Conservation (phyloP, 2,113 vertebrate genomes). For the Bos indicus region DNA sequence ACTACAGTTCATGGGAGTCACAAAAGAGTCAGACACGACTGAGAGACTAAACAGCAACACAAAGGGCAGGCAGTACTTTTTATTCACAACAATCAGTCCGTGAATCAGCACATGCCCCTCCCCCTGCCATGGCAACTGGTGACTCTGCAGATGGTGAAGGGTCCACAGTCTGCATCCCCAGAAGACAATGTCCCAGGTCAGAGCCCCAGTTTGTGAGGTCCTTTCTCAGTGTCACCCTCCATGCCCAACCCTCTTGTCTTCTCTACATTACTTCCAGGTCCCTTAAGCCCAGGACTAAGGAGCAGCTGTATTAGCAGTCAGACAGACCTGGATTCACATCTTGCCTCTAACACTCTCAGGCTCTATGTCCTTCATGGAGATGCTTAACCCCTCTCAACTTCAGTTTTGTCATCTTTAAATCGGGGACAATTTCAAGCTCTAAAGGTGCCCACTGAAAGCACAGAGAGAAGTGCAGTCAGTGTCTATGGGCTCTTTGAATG, state of each 20-base stretch:
- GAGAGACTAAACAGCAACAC: too few species aligned
- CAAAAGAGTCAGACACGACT: too few species aligned
- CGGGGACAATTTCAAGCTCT: neutral
- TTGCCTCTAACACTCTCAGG: neutral
- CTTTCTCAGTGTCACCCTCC: neutral
- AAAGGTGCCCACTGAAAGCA: neutral
- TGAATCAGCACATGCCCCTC: neutral
- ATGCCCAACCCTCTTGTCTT: neutral
- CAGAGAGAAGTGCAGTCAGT: neutral
- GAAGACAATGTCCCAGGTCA: neutral
- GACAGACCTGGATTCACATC: neutral
- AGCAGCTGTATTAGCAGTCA: neutral
- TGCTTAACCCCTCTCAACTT: neutral
- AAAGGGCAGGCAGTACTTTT: too few species aligned
- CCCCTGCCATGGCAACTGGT: too few species aligned
- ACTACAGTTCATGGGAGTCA: too few species aligned
- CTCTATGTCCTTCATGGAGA: neutral
- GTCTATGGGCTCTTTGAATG: neutral
- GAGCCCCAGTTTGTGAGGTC: neutral
- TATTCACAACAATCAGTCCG: too few species aligned
- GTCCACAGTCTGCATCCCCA: neutral
- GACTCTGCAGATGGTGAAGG: neutral
- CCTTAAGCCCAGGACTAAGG: neutral
- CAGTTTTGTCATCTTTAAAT: neutral
- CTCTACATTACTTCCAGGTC: neutral